Evolutionary conservation across 2,797 vertebrate species (phyloP).

Genomic region (Buphagus erythrorhynchus): DNA sequence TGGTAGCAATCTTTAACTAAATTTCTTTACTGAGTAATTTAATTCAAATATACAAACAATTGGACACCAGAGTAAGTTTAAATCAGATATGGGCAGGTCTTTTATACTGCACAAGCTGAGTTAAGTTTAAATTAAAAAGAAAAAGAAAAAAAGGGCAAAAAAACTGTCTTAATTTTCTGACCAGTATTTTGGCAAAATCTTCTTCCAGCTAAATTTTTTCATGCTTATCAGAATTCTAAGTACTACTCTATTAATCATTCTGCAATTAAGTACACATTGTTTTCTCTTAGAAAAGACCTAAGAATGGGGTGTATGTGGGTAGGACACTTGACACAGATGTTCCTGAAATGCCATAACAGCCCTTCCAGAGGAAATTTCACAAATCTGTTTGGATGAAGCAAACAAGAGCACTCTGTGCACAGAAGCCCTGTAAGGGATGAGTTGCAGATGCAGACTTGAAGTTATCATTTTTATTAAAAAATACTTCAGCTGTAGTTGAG

Average conservation of each 20-base stretch:
- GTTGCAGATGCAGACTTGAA: neutral
- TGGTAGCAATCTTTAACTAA: neutral
- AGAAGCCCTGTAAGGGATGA: neutral
- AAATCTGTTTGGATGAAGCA: neutral
- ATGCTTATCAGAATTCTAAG: neutral
- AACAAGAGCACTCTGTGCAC: neutral
- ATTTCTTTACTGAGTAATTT: neutral
- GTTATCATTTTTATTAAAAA: constrained; percentile 25
- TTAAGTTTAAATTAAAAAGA: neutral
- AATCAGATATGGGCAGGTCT: neutral
- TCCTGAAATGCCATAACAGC: neutral
- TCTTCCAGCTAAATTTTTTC: neutral
- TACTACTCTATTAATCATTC: neutral
- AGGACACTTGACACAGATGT: neutral
- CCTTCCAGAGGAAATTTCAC: neutral
- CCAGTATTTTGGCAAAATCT: neutral
- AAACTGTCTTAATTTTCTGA: neutral
- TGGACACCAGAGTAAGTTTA: neutral
- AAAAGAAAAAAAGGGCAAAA: neutral
- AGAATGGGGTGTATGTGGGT: accelerated
- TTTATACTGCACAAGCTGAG: neutral
- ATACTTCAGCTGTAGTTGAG: neutral
- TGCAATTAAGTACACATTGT: neutral
- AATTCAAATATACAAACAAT: neutral
- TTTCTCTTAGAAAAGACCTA: neutral